Evolutionary conservation across 2,797 vertebrate species (phyloP).

Genomic region (Hapalemur alaotrensis): DNA sequence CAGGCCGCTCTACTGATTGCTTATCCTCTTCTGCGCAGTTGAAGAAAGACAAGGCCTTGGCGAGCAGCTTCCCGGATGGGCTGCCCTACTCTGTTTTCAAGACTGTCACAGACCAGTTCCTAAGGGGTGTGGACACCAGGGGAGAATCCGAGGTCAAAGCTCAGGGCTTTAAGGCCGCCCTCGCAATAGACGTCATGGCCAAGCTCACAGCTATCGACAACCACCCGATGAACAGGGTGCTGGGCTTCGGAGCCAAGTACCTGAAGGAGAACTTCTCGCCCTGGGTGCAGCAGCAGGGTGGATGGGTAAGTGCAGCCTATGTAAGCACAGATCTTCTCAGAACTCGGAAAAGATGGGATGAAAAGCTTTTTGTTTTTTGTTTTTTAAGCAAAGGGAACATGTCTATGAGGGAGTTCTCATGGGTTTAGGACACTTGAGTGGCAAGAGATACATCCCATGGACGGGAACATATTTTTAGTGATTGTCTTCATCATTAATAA

Average conservation of each 20-base stretch:
- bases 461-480: slow-evolving; percentile 50
- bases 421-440: slow-evolving; percentile 17
- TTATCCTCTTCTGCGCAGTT: slow-evolving; percentile 77
- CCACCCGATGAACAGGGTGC: slow-evolving; percentile 85
- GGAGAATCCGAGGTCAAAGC: slow-evolving; percentile 52
- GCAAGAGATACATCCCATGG: not conserved
- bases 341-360: not conserved
- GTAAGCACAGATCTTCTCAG: not conserved
- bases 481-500: slow-evolving; percentile 41
- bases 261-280: slow-evolving; percentile 86
- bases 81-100: slow-evolving; percentile 85
- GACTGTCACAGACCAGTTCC: slow-evolving; percentile 77
- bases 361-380: not conserved
- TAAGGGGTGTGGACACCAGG: slow-evolving; percentile 63
- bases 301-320: slow-evolving; percentile 86
- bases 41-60: slow-evolving; percentile 73
- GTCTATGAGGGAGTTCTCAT: slow-evolving; percentile 31
- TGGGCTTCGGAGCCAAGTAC: slow-evolving; percentile 89
- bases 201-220: slow-evolving; percentile 85
- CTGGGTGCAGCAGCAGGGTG: slow-evolving; percentile 87
- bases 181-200: slow-evolving; percentile 87
- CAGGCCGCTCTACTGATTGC: not conserved
- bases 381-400: slow-evolving; percentile 1
- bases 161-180: slow-evolving; percentile 84
- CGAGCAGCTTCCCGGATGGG: slow-evolving; percentile 27